phyloP scores from a whole-genome alignment of 2,888 invertebrate genomes.

The Myathropa florea region DNA sequence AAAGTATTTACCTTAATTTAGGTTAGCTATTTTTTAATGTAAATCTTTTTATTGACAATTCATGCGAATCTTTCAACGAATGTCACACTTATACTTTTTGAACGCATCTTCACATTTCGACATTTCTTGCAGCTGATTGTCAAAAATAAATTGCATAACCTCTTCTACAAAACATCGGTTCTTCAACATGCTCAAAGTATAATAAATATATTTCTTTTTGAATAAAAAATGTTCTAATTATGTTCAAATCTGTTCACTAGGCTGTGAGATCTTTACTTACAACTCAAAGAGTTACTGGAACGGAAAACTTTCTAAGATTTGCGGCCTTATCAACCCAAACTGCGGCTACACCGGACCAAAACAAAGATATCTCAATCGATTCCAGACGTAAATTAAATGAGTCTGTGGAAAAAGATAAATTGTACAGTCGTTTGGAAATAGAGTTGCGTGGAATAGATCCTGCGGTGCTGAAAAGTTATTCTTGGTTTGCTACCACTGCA shows the following conservation, averaged over 20 bases:
- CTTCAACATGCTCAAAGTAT: constrained; percentile 39
- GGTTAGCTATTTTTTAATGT: too few relatives aligned
- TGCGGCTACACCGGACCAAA: background rate
- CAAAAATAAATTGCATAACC: constrained; percentile 41
- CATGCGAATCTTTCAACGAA: too few relatives aligned
- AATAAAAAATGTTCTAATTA: background rate
- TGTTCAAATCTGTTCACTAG: constrained; percentile 1
- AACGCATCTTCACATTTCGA: background rate
- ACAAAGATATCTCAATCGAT: background rate
- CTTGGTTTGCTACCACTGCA: constrained; percentile 90
- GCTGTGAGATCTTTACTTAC: constrained; percentile 17
- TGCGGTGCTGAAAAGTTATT: constrained; percentile 93
- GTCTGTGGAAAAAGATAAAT: constrained; percentile 83
- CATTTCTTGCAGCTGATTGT: constrained; percentile 8
- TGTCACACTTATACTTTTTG: background rate
- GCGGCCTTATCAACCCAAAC: background rate
- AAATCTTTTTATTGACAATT: too few relatives aligned
- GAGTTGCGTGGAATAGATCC: constrained; percentile 94
- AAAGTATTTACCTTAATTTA: too few relatives aligned
- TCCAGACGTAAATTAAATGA: background rate
- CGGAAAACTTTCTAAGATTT: background rate
- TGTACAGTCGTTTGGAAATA: constrained; percentile 91
- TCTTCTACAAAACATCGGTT: background rate
- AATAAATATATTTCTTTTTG: background rate
- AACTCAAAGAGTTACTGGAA: background rate